These are phyloP conservation scores for Drosophila mercatorum DNA, from an alignment of 2,888 invertebrate species.

Conservation along the genomic window DNA sequence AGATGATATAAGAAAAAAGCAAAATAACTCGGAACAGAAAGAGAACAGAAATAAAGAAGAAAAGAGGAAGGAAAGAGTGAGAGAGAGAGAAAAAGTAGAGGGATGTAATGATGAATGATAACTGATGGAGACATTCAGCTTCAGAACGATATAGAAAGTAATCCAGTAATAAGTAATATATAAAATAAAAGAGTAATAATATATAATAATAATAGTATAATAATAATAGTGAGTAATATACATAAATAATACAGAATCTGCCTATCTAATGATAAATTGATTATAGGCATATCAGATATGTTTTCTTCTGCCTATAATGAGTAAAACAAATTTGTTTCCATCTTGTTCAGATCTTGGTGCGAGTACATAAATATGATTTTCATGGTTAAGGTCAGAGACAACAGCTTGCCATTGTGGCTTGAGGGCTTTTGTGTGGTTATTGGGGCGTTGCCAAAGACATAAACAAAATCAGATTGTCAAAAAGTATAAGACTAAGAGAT, in stretches of 20 bases:
- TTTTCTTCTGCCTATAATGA: neutral
- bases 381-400: conserved; percentile 67
- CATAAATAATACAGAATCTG: too few relatives aligned
- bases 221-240: too few relatives aligned
- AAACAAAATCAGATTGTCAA: neutral
- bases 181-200: too few relatives aligned
- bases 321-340: neutral
- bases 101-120: neutral
- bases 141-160: neutral
- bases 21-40: neutral
- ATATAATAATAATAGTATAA: too few relatives aligned
- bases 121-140: neutral
- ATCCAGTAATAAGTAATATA: neutral
- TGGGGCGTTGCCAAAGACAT: conserved; percentile 20
- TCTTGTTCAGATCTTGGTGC: conserved; percentile 15
- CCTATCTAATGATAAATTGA: neutral
- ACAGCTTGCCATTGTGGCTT: conserved; percentile 22
- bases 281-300: too few relatives aligned
- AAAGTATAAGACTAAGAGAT: neutral
- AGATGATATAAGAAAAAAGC: neutral
- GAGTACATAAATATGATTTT: conserved; percentile 49
- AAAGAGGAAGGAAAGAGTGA: too few relatives aligned
- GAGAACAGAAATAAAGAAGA: neutral
- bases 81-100: neutral
- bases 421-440: conserved; percentile 56